Evolutionary conservation across 2,113 vertebrate species (phyloP), one percentile per base, ranked within the genome.

Genomic region (Tenrec ecaudatus): DNA sequence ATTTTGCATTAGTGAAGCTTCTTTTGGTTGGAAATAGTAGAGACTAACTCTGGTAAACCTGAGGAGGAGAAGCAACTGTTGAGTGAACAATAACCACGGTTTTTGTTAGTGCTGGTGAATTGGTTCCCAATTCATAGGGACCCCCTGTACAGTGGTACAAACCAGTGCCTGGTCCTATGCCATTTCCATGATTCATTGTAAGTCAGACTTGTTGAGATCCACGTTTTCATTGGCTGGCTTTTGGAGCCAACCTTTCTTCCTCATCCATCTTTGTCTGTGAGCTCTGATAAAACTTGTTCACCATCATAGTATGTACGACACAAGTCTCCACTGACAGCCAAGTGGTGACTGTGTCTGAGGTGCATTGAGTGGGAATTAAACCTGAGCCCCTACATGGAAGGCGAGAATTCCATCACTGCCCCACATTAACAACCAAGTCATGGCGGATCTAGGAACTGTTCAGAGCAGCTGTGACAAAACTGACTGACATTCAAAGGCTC

Each of bases 21-120:
- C 90, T 79, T 82, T 91, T 47, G 29, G 68, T 66, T 88, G 16
- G 47, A 89, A 82, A 96, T 15, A 68, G 47, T 31, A 62, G 69
- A 68, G 47, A 58, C 31, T 33, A 89, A 79, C 10, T 27, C 36
- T 43, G 66, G 9, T 25, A 68, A 69, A 53, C 47, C 47, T 12
- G 33, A 4, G n/a, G 33, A 22, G 12, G 7, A 29, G 19, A 15
- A 7, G 15, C 23, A 9, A 58, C 57, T 78, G 16, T 71, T n/a
- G 2, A 19, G 38, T 27, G 9, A 33, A 23, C 6, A 31, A 22
- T 14, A 38, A 68, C 25, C 16, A 71, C n/a, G 17, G 69, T 7
- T 71, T 17, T 20, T 16, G 15, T 71, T 33, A n/a, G 69, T 33
- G 16, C 16, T 71, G 69, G 16, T 71, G 69, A 71, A n/a, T 66